Evolutionary conservation across 2,888 invertebrate genomes (phyloP), one percentile per base, ranked within the genome.

Genomic region (Syrphus vitripennis): DNA sequence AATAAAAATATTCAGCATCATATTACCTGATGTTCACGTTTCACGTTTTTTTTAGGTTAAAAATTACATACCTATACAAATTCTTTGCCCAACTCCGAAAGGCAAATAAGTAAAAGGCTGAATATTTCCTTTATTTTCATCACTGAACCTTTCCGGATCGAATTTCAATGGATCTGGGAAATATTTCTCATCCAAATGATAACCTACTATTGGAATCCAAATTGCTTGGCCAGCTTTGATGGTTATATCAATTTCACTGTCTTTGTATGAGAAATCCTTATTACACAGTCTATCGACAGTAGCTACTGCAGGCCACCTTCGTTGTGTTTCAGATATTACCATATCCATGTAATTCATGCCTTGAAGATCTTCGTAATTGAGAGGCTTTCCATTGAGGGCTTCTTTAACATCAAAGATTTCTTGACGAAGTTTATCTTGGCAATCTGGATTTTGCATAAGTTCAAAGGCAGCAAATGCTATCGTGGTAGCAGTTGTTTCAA

Each of bases 1-100:
- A 12, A 37, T 24, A 10, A 24, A 19, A 9, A 19, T 45, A n/a
- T n/a, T n/a, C n/a, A n/a, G n/a, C n/a, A n/a, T n/a, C n/a, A n/a
- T n/a, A n/a, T n/a, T n/a, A n/a, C n/a, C n/a, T n/a, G n/a, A n/a
- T n/a, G n/a, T n/a, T n/a, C n/a, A n/a, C n/a, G n/a, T n/a, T n/a
- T n/a, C n/a, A n/a, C n/a, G n/a, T n/a, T n/a, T n/a, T n/a, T n/a
- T n/a, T n/a, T n/a, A n/a, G n/a, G n/a, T n/a, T n/a, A n/a, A n/a
- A n/a, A n/a, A n/a, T n/a, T n/a, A n/a, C n/a, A n/a, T 76, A 92
- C 94, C 95, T 70, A 95, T 94, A 88, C 95, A 95, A 89, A 93
- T 94, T 74, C 95, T 93, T 0, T 94, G 95, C 5, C 95, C 95
- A 0, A 92, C 31, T 4, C 94, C 95, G 70, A 95, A 95, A 0